Base-by-base conservation (phyloP, 2,888 invertebrate genomes). In the Hydrotaea cyrtoneurina region DNA sequence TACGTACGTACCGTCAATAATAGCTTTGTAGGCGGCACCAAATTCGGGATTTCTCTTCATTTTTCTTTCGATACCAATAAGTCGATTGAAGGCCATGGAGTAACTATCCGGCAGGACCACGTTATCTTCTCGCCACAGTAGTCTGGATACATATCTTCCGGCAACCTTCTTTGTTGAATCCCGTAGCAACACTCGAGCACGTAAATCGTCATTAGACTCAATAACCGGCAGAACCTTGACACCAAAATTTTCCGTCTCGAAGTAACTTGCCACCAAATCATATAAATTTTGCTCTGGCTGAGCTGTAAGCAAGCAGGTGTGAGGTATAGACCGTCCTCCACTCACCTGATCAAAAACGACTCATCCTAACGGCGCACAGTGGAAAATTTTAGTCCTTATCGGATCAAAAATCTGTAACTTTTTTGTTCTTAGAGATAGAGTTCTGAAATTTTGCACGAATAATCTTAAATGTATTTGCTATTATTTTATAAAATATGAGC, bases 131-230 rank as follows among this genome's bases (percentile, higher is more conserved):
- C 55, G 15, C 64, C 79, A 66, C 5, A 78, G 23, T 13, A 71
- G 78, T 21, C 64, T 23, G 26, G 53, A 53, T 50, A 72, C 53
- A 53, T 64, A 73, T 66, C 19, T 55, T 36, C 64, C 66, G 13
- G 36, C 55, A 59, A 71, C 21, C 39, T 53, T 73, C 19, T 21
- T 13, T 21, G 64, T 55, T 15, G 13, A 66, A 17, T 10, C 21
- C n/a, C n/a, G n/a, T n/a, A n/a, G n/a, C n/a, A n/a, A n/a, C n/a
- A n/a, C 15, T 31, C 21, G n/a, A 39, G 66, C 39, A 7, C 21
- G 23, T 53, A 19, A 46, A 57, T 78, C 80, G 19, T 39, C 83
- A 57, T 62, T 78, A 55, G 36, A 79, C 55, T 31, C 17, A 66
- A 13, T n/a, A 36, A 5, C n/a, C n/a, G n/a, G n/a, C n/a, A n/a